Evolutionary conservation across 30 jellyfish, hydroid and myxozoan genomes (phyloP).

Genomic region (Catostylus mosaicus): DNA sequence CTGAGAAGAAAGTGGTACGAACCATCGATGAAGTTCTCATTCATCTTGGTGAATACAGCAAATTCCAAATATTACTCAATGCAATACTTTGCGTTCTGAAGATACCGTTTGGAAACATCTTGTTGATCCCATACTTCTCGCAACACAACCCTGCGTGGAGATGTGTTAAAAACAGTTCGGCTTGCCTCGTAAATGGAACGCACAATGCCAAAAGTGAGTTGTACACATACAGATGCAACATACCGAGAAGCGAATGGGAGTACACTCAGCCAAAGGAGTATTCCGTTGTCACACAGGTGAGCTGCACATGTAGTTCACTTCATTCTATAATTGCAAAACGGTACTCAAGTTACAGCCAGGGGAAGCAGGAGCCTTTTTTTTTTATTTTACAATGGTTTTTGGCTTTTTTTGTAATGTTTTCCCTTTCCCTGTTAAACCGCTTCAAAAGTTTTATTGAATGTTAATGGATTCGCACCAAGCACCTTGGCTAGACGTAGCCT

Average conservation of each 20-base stretch:
- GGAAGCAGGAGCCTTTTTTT: not conserved
- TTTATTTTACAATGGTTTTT: too few species aligned
- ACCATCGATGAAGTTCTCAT: not conserved
- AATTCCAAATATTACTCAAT: not conserved
- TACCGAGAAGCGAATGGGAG: slow-evolving; percentile 36
- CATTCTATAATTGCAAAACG: not conserved
- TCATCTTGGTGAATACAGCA: slow-evolving; percentile 15
- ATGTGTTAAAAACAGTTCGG: slow-evolving; percentile 24
- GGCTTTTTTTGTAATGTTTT: too few species aligned
- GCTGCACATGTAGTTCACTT: too few species aligned
- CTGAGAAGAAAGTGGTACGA: too few species aligned
- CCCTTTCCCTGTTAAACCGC: too few species aligned
- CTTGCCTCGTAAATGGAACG: slow-evolving; percentile 11
- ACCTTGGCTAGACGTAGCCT: too few species aligned
- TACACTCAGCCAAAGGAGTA: slow-evolving; percentile 10
- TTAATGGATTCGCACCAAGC: too few species aligned
- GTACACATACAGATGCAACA: slow-evolving; percentile 13
- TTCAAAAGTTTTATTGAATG: too few species aligned
- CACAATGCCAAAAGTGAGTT: not conserved
- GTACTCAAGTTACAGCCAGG: not conserved
- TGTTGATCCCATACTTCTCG: slow-evolving; percentile 18
- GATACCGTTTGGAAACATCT: slow-evolving; percentile 10
- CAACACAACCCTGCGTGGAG: slow-evolving; percentile 31
- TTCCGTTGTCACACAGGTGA: slow-evolving; percentile 38
- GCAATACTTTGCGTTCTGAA: not conserved